Percentiles rank a stretch among this genome's conserved stretches.
Conservation (phyloP, 2,113 vertebrate species). For the Saguinus imperator region DNA sequence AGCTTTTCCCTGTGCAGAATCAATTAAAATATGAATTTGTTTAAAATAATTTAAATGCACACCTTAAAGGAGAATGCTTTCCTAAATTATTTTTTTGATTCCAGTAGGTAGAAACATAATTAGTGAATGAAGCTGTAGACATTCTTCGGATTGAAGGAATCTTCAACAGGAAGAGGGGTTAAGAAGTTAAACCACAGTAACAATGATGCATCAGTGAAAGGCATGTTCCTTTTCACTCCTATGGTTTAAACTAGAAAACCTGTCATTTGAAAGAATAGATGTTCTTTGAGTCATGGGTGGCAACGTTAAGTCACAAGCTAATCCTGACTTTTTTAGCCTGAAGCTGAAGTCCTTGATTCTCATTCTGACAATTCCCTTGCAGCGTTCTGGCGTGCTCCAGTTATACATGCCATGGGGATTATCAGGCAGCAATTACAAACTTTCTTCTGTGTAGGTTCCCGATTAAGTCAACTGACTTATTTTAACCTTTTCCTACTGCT, state of each 20-base stretch:
- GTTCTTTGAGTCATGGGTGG: conserved; percentile 86
- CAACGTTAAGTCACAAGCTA: conserved; percentile 79
- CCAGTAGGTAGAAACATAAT: conserved; percentile 40
- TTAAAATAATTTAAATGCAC: background rate
- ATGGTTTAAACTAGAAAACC: conserved; percentile 75
- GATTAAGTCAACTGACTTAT: conserved; percentile 76
- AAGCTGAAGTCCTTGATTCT: conserved; percentile 79
- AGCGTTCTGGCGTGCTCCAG: conserved; percentile 73
- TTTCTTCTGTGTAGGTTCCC: conserved; percentile 72
- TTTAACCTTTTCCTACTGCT: conserved; percentile 72
- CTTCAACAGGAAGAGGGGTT: conserved; percentile 80
- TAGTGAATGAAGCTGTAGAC: conserved; percentile 56
- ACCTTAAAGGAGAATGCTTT: background rate
- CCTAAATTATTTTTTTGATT: conserved; percentile 38
- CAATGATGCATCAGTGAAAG: conserved; percentile 79
- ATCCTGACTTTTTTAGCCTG: conserved; percentile 81
- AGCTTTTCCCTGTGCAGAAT: background rate
- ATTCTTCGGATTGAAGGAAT: conserved; percentile 63
- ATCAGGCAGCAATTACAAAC: conserved; percentile 84
- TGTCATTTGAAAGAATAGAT: conserved; percentile 84
- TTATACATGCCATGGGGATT: conserved; percentile 81
- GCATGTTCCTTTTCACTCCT: conserved; percentile 81
- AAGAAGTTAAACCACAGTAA: conserved; percentile 85
- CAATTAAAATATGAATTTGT: background rate
- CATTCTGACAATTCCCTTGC: conserved; percentile 76